Base-by-base conservation (phyloP, 2,888 invertebrate species). In the Pristionchus exspectatus region DNA sequence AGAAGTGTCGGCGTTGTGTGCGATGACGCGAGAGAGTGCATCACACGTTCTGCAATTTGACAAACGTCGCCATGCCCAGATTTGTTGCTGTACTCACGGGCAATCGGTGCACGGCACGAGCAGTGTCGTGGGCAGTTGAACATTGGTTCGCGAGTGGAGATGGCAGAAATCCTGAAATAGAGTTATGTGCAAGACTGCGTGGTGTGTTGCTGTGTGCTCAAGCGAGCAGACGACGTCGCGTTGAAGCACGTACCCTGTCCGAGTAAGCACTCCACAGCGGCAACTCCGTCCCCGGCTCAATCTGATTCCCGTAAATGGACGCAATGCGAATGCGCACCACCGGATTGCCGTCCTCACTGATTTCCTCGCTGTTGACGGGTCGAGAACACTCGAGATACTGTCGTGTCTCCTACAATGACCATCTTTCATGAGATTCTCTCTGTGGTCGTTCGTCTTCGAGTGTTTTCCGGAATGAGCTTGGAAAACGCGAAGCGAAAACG, bases 371-470 rank as follows among this genome's bases (percentile, higher is more conserved):
- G 38, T 38, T 74, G 24, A 14, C 50, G 4, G 81, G 81, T 50
- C 81, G 50, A n/a, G 81, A 10, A 7, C 81, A 81, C 50, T 81
- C 81, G 81, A 81, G 81, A 54, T 54, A 81, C 81, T 81, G 81
- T 54, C 81, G 81, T 27, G 81, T 81, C 50, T 81, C 81, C 81
- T 81, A 27, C 50, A 81, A 81, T 24, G 69, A 21, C n/a, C 63
- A 63, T 63, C 44, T 50, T 12, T 38, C 72, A 74, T 21, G 38
- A 30, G 38, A 38, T 24, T 21, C 69, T 72, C 16, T 72, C 33
- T 30, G 24, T 33, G 63, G 38, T 74, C 74, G 33, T 74, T 38
- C 38, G 21, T 74, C 74, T 74, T 74, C 38, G 21, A 74, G 74
- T 74, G 74, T 74, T 74, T 72, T 74, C 38, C 74, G 38, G 63